A percentile compares a stretch with the other conserved stretches of the same genome.
phyloP scores from a whole-genome alignment of 2,888 invertebrate species.

The Hydriomena furcata region DNA sequence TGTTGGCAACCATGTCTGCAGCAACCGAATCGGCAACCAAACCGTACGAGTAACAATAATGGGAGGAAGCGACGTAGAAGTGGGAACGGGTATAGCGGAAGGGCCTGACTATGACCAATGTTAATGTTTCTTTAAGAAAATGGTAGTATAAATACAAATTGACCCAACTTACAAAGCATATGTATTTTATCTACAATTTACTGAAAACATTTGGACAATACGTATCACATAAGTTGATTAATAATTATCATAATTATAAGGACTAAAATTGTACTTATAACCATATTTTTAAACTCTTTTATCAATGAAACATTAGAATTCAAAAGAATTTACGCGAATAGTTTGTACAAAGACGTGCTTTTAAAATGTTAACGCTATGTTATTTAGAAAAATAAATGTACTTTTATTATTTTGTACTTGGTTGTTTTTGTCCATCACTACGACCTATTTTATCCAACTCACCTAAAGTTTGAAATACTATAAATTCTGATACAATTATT shows the following conservation, averaged over 20 bases:
- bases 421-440: slow-evolving; percentile 33
- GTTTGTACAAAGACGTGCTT: slow-evolving; percentile 63
- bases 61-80: neutral
- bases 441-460: no score
- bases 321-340: slow-evolving; percentile 32
- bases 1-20: neutral
- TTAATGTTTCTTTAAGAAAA: no score
- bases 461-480: no score
- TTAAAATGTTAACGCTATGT: slow-evolving; percentile 62
- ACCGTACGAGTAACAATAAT: neutral
- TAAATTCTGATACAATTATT: no score
- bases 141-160: no score
- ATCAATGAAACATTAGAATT: slow-evolving; percentile 7
- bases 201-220: neutral
- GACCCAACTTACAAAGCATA: no score
- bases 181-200: neutral
- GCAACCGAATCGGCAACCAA: neutral
- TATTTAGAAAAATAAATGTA: slow-evolving; percentile 62
- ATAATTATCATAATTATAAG: neutral
- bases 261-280: neutral
- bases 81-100: neutral
- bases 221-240: neutral
- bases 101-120: no score
- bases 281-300: neutral
- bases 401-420: slow-evolving; percentile 49